Base-by-base conservation (phyloP, 2,888 invertebrate species). In the Mycalesis mineus region DNA sequence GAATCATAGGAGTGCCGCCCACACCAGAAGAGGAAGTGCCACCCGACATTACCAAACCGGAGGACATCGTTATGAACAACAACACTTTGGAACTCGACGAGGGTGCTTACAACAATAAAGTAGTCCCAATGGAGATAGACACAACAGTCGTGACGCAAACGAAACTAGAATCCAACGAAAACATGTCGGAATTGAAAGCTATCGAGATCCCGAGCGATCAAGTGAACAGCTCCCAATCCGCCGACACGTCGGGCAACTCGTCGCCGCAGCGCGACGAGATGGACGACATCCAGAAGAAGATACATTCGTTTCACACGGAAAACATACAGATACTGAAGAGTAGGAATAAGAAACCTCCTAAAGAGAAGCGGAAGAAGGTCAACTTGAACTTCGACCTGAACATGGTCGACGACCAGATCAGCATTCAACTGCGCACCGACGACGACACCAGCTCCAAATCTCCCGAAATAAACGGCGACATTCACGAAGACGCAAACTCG, bases 241-340 rank as follows among this genome's bases (percentile, higher is more conserved):
- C 88, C 0, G 89, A 90, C 67, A 89, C 90, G 3, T 89, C 90
- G 66, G 88, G 90, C 2, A 86, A 86, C 68, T 90, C 90, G 0
- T 90, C 90, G 0, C 90, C 90, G 0, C 85, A 88, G 50, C 77
- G 87, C 5, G 90, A 92, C 67, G 91, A 92, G 68, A 91, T 91
- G 83, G 91, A 91, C 64, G 92, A 92, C 67, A 92, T 92, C 55
- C 92, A 92, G 69, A 91, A 92, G 67, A 91, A 91, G 64, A 85
- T 92, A 62, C 91, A 92, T 67, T 92, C 91, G 36, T 92, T 92
- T 73, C 92, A 92, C 71, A 92, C 92, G 1, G 92, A 91, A 69
- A 92, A 92, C 71, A 92, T 92, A 62, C 87, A 89, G 62, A 91
- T 92, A 66, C 73, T 92, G 44, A 91, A 92, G 67, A 92, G 92